Evolutionary conservation across 1,140 invertebrate species (phyloP).

Genomic region (Ptiloglossa arizonensis): DNA sequence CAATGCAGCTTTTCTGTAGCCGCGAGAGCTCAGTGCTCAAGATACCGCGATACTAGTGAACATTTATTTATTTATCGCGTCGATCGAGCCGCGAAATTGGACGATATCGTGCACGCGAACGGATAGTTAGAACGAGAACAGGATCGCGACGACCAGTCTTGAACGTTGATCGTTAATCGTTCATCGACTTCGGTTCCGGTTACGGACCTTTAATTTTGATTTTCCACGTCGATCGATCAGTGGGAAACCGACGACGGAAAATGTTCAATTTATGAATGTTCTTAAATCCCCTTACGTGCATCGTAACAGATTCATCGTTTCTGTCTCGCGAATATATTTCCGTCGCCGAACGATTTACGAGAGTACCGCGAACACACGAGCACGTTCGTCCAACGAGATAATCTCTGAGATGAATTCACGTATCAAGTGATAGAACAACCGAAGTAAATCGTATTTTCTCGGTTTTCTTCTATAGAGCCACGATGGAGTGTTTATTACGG

Average conservation of each 20-base stretch:
- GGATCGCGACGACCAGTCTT: not conserved
- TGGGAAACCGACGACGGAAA: not conserved
- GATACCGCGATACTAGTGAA: slow-evolving; percentile 26
- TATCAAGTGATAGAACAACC: not conserved
- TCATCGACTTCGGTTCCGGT: not conserved
- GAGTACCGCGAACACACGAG: no score
- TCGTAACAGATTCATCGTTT: no score
- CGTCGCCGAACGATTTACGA: not conserved
- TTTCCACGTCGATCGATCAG: not conserved
- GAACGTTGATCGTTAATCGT: not conserved
- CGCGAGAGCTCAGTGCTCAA: slow-evolving; percentile 17
- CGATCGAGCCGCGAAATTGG: not conserved
- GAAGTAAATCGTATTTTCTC: not conserved
- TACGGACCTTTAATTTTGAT: not conserved
- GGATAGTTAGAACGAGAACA: not conserved
- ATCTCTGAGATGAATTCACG: not conserved
- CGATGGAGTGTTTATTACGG: not conserved
- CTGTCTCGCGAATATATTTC: not conserved
- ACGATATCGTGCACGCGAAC: not conserved
- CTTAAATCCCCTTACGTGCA: no score
- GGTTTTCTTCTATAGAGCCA: slow-evolving; percentile 15
- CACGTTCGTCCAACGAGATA: not conserved
- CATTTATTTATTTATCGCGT: slow-evolving; percentile 16
- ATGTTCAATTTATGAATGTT: not conserved
- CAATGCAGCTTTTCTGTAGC: slow-evolving; percentile 67